A percentile compares a stretch with the other conserved stretches of the same genome.
These are phyloP conservation scores for Anarsia innoxiella DNA, from an alignment of 2,888 invertebrate species.

Conservation along the genomic window DNA sequence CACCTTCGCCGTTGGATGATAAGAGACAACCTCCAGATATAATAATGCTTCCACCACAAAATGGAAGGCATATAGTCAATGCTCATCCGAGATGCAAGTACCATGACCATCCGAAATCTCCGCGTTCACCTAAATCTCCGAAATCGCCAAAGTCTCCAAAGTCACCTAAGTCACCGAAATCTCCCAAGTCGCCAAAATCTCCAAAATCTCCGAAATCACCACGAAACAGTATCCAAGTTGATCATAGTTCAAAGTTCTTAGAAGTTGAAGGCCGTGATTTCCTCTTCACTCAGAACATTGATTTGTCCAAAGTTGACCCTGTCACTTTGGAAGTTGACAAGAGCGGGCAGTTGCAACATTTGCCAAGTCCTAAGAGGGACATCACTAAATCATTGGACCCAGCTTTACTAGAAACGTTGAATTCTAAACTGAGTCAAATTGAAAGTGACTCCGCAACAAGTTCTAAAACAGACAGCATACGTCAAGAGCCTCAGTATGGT, in stretches of 20 bases:
- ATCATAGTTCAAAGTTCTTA: conserved; percentile 58
- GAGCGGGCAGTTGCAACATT: conserved; percentile 75
- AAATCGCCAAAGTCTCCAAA: conserved; percentile 79
- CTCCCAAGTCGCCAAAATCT: conserved; percentile 75
- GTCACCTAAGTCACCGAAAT: conserved; percentile 78
- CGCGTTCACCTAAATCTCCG: conserved; percentile 63
- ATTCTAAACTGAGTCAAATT: conserved; percentile 83
- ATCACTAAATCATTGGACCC: conserved; percentile 82
- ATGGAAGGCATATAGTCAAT: conserved; percentile 59
- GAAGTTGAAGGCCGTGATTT: conserved; percentile 77
- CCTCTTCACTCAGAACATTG: conserved; percentile 84
- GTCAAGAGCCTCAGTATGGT: conserved; percentile 68
- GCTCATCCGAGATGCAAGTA: conserved; percentile 68
- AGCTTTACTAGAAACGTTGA: conserved; percentile 79
- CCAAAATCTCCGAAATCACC: conserved; percentile 74
- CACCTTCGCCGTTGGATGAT: conserved; percentile 74
- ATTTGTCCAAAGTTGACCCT: conserved; percentile 83
- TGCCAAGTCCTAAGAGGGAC: conserved; percentile 82
- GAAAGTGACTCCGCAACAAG: conserved; percentile 86
- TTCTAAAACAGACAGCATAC: conserved; percentile 81
- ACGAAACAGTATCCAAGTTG: conserved; percentile 51
- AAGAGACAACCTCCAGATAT: conserved; percentile 61
- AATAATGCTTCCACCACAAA: conserved; percentile 62
- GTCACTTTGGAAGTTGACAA: conserved; percentile 83
- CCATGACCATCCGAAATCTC: conserved; percentile 69